These are phyloP conservation scores for Aphidius gifuensis DNA, from an alignment of 1,140 invertebrate species.

Conservation along the genomic window DNA sequence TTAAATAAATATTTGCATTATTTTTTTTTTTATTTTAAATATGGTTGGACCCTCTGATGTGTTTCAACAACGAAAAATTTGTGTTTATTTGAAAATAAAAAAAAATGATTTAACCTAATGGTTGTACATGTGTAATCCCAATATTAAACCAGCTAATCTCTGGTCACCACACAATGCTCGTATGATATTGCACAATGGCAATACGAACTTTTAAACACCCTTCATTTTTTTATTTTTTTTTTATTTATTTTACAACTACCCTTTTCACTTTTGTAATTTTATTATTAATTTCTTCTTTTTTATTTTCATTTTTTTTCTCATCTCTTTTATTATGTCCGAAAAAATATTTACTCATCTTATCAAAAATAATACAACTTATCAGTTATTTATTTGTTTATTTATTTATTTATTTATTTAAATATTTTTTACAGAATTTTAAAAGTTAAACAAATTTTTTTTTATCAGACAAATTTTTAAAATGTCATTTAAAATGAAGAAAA, in stretches of 20 bases:
- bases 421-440: too few species aligned
- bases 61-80: slow-evolving; percentile 12
- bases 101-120: slow-evolving; percentile 56
- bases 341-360: not conserved
- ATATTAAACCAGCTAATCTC: slow-evolving; percentile 56
- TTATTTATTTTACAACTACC: slow-evolving; percentile 32
- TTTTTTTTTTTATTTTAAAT: not conserved
- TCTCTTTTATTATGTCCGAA: not conserved
- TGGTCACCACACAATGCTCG: slow-evolving; percentile 42
- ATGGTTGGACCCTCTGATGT: too few species aligned
- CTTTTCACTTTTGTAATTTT: slow-evolving; percentile 21
- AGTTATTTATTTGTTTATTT: too few species aligned
- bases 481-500: slow-evolving; percentile 17
- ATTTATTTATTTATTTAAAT: not conserved
- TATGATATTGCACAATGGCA: slow-evolving; percentile 30
- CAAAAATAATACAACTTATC: too few species aligned
- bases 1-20: not conserved
- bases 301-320: not conserved
- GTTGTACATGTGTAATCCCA: slow-evolving; percentile 56
- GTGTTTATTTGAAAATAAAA: slow-evolving; percentile 46
- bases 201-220: slow-evolving; percentile 32
- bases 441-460: too few species aligned
- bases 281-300: slow-evolving; percentile 4
- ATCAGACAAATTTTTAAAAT: too few species aligned
- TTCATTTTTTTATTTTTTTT: slow-evolving; percentile 27